These are phyloP conservation scores for Stenoptilia bipunctidactyla DNA, from an alignment of 2,888 invertebrate genomes.

Conservation along the genomic window DNA sequence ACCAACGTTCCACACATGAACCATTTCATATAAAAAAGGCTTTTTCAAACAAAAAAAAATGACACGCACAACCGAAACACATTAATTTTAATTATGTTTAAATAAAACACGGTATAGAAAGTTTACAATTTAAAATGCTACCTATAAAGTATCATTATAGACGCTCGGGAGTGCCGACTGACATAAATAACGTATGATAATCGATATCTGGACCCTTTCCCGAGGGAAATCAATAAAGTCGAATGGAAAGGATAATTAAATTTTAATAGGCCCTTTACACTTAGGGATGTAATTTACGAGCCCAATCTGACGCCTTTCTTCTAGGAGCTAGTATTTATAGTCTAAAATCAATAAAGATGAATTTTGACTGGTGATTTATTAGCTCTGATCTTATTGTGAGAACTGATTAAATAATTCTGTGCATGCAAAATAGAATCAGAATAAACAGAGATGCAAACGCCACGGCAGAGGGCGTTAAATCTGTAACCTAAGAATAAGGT, in stretches of 20 bases:
- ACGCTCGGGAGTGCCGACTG: neutral
- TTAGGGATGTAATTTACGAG: constrained; percentile 34
- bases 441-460: too few relatives aligned
- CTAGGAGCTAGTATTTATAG: constrained; percentile 7
- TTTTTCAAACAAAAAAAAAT: too few relatives aligned
- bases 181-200: constrained; percentile 19
- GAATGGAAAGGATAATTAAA: constrained; percentile 44
- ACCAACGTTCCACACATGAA: too few relatives aligned
- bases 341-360: neutral
- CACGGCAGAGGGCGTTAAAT: too few relatives aligned
- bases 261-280: constrained; percentile 41
- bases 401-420: too few relatives aligned
- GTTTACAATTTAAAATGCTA: neutral
- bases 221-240: constrained; percentile 47
- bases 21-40: too few relatives aligned
- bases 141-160: neutral
- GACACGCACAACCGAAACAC: neutral
- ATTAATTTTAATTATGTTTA: constrained; percentile 1
- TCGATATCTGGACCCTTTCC: constrained; percentile 24
- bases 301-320: constrained; percentile 37
- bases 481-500: too few relatives aligned
- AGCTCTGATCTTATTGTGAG: too few relatives aligned
- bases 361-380: neutral
- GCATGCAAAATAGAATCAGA: too few relatives aligned
- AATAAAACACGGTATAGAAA: neutral